Base-by-base conservation (phyloP, 23 tunicate species). In the Clavelina lepadiformis region DNA sequence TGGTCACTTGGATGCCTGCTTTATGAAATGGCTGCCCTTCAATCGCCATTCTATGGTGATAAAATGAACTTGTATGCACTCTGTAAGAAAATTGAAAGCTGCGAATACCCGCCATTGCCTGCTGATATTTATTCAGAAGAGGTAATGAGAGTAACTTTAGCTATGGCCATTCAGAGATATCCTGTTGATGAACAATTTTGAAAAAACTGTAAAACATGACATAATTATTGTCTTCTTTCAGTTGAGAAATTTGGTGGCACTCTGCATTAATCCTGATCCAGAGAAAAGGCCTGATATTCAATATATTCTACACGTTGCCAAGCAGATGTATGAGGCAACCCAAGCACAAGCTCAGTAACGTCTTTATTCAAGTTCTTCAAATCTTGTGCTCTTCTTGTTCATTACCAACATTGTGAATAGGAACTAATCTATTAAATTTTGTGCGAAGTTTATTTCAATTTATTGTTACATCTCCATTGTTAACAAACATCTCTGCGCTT, bases 51-150 rank as follows among this genome's bases (percentile, higher is more conserved):
- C 46, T 93, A 93, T 57, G 98, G 98, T 33, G 98, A 93, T 59
- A 85, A 85, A 63, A 84, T 84, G 94, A 93, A 93, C 52, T 72
- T 93, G 35, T 93, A 93, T 63, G 93, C 98, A 26, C 66, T 93
- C 47, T 93, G 98, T 71, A 83, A 84, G 53, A 83, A 85, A 46
- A 93, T 93, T 54, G 98, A 93, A 74, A 93, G 93, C 60, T 93
- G 98, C 56, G 91, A 93, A 58, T 93, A 93, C 45, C 98, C 98
- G 19, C 98, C 98, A 28, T 79, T 93, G 75, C 98, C 98, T 26
- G 94, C 86, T 2, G 92, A 93, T 74, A 74, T 93, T 38, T 93
- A 93, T 52, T 83, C 93, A 4, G 73, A 93, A 37, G 72, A 86
- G 82, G 88, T 92, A 41, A 24, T n/a, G n/a, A n/a, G n/a, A n/a